Evolutionary conservation across 2,888 invertebrate genomes (phyloP).

Genomic region (Aphidoletes aphidimyza): DNA sequence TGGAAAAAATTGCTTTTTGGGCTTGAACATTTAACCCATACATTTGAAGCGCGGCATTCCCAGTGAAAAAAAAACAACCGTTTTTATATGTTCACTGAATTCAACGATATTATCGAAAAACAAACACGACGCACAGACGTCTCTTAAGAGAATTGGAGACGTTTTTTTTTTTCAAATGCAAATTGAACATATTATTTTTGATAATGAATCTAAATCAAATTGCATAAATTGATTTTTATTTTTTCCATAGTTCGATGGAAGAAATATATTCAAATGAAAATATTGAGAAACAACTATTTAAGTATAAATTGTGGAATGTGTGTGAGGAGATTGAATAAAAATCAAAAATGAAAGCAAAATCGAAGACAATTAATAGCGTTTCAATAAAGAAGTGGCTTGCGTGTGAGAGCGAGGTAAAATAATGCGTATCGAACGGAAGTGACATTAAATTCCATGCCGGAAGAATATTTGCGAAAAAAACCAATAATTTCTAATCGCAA

Average conservation of each 20-base stretch:
- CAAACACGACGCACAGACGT: too few species aligned
- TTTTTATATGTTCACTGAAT: neutral
- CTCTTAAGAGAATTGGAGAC: too few species aligned
- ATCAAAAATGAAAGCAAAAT: neutral
- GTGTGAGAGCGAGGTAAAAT: neutral
- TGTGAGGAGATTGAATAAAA: neutral
- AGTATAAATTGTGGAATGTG: too few species aligned
- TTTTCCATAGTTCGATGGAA: too few species aligned
- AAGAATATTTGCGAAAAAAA: neutral
- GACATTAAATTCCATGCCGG: constrained; percentile 25
- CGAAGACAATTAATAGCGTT: neutral
- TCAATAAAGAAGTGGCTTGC: neutral
- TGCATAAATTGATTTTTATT: too few species aligned
- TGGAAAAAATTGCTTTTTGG: neutral
- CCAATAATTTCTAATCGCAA: neutral
- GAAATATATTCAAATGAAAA: neutral
- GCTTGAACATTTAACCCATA: neutral
- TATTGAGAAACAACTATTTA: neutral
- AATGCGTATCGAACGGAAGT: constrained; percentile 9
- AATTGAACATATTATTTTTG: too few species aligned
- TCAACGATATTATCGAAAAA: too few species aligned
- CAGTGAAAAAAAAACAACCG: too few species aligned
- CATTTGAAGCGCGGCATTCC: too few species aligned
- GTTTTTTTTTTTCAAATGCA: too few species aligned
- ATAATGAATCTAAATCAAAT: too few species aligned